Base-by-base conservation (phyloP, 2,113 vertebrate genomes). In the Boleophthalmus pectinirostris region DNA sequence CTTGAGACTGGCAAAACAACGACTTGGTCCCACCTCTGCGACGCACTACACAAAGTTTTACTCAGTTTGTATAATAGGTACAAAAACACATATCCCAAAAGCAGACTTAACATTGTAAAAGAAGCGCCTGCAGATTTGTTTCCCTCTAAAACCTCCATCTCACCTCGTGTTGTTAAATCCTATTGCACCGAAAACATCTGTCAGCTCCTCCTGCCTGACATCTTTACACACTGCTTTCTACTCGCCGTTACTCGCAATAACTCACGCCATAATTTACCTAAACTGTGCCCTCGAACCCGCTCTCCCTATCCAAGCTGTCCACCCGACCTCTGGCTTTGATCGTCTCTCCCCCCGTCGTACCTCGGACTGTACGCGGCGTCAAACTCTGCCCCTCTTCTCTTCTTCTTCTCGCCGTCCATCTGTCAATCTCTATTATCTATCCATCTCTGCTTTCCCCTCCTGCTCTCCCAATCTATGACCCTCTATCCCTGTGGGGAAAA, bases 401-500 rank as follows among this genome's bases (percentile, higher is more conserved):
- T 63, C 29, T 29, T 29, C 29, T 29, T 29, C 29, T 81, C 38
- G 82, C 68, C 43, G 66, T 82, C 85, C 85, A 87, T 87, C 86
- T 88, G 83, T 81, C 82, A 79, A 65, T 80, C 78, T 66, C n/a
- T 82, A 69, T 87, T 82, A 85, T 90, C 77, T 63, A 75, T 85
- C 76, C 70, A 80, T 85, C 78, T 75, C 74, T 83, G 69, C 84
- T 83, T 51, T 79, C 86, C 88, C n/a, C 53, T 21, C 14, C 24
- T 60, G 87, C 90, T 90, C 86, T 90, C 90, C 89, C 82, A 88
- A 89, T 83, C 80, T 81, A 82, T 75, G 75, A 87, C 81, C 54
- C 80, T 78, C 53, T 6, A 83, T 89, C 91, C 88, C 91, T 86
- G 78, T 80, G 87, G 92, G 85, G 86, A n/a, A 91, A 85, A 93